phyloP scores from a whole-genome alignment of 2,797 vertebrate genomes.

The Argya squamiceps region DNA sequence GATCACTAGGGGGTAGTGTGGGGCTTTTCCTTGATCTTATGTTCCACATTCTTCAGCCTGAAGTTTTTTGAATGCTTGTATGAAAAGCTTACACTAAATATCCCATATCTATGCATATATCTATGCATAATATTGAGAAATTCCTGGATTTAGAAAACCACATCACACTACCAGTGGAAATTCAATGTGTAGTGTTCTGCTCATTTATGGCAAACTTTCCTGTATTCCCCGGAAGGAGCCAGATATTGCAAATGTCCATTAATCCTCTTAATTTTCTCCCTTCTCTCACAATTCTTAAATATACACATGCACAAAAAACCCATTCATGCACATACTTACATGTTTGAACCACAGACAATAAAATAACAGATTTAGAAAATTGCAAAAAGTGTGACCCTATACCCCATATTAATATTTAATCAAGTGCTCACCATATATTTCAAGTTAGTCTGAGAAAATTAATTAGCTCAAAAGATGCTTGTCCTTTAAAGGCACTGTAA shows the following conservation, averaged over 20 bases:
- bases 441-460: constrained; percentile 53
- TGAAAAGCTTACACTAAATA: constrained; percentile 53
- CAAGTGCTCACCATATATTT: neutral
- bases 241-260: neutral
- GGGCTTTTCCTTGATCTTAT: constrained; percentile 78
- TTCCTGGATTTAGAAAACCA: constrained; percentile 4
- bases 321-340: neutral
- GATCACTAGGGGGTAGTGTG: constrained; percentile 80
- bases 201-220: neutral
- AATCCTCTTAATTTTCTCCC: neutral
- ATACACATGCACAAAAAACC: neutral
- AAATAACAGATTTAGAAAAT: constrained; percentile 5
- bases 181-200: neutral
- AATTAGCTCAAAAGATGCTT: constrained; percentile 61
- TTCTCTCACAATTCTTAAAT: neutral
- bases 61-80: constrained; percentile 43
- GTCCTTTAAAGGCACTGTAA: constrained; percentile 63
- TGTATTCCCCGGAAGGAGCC: neutral
- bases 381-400: constrained; percentile 14
- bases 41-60: constrained; percentile 66
- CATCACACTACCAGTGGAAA: neutral
- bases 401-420: constrained; percentile 57
- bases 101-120: neutral
- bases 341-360: neutral
- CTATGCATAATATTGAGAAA: constrained; percentile 13